These are phyloP conservation scores for Mythimna albipuncta DNA, from an alignment of 2,888 invertebrate genomes.

Conservation along the genomic window DNA sequence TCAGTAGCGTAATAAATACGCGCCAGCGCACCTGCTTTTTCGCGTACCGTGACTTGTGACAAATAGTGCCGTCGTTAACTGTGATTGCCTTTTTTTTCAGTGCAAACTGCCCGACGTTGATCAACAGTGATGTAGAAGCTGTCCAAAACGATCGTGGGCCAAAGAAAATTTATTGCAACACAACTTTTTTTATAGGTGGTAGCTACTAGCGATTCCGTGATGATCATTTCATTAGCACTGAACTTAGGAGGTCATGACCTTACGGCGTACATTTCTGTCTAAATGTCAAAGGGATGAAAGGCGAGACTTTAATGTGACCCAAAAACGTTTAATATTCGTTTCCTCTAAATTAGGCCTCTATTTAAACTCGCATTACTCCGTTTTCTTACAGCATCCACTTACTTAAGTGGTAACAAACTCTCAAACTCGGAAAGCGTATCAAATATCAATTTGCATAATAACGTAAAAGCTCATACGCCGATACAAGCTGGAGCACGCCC, in stretches of 20 bases:
- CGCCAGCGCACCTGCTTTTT: conserved; percentile 79
- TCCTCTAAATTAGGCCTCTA: conserved; percentile 61
- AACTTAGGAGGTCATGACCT: background rate
- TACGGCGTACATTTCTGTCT: background rate
- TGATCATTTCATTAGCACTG: background rate
- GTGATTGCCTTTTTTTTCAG: conserved; percentile 65
- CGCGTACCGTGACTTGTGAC: conserved; percentile 71
- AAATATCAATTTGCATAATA: conserved; percentile 86
- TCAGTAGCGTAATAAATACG: conserved; percentile 81
- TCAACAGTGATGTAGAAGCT: conserved; percentile 18
- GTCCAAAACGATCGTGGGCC: background rate
- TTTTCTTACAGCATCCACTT: conserved; percentile 66
- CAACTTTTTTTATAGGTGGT: background rate
- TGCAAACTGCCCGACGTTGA: conserved; percentile 11
- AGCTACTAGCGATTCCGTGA: background rate
- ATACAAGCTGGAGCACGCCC: conserved; percentile 78
- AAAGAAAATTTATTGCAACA: background rate
- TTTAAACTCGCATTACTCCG: conserved; percentile 65
- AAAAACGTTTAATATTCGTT: conserved; percentile 20
- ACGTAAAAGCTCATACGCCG: conserved; percentile 82
- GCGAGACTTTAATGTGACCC: background rate
- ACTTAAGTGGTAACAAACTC: conserved; percentile 72
- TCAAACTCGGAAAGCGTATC: conserved; percentile 79
- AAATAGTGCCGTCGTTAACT: conserved; percentile 74
- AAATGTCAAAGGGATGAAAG: background rate